These are phyloP conservation scores for Perdita meconis DNA, from an alignment of 2,888 invertebrate genomes.

Conservation along the genomic window DNA sequence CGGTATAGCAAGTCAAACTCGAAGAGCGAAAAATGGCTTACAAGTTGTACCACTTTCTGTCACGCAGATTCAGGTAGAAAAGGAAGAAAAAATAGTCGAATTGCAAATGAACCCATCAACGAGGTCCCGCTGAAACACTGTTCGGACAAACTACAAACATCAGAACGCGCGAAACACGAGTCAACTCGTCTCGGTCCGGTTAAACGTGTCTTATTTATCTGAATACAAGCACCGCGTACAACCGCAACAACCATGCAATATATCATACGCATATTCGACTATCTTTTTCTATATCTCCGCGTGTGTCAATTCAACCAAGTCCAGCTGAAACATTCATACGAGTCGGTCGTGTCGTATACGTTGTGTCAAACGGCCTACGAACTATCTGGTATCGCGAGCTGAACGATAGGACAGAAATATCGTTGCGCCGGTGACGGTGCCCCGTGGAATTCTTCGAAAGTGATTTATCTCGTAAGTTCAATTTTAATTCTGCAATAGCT, in stretches of 20 bases:
- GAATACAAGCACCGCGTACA: constrained; percentile 50
- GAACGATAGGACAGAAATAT: constrained; percentile 41
- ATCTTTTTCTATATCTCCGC: constrained; percentile 49
- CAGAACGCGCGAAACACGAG: constrained; percentile 49
- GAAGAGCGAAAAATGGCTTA: constrained; percentile 27
- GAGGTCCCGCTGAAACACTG: constrained; percentile 34
- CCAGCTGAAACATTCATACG: constrained; percentile 31
- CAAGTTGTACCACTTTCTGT: constrained; percentile 21
- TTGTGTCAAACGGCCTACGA: constrained; percentile 30
- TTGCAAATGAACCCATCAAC: constrained; percentile 60
- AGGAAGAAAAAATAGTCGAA: constrained; percentile 32
- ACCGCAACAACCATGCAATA: constrained; percentile 43
- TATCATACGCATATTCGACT: constrained; percentile 53
- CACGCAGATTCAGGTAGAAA: constrained; percentile 30
- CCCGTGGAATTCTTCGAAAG: constrained; percentile 1
- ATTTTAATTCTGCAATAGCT: not conserved
- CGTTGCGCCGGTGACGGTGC: constrained; percentile 20
- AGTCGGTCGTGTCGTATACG: constrained; percentile 24
- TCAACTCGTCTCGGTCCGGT: constrained; percentile 59
- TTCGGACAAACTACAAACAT: constrained; percentile 52
- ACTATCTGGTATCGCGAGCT: constrained; percentile 18
- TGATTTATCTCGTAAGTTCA: constrained; percentile 17
- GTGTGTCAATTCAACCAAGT: constrained; percentile 40
- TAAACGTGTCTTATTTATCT: constrained; percentile 60
- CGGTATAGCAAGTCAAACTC: not conserved